Evolutionary conservation across 2,113 vertebrate genomes (phyloP).

Genomic region (Pygoscelis antarcticus): DNA sequence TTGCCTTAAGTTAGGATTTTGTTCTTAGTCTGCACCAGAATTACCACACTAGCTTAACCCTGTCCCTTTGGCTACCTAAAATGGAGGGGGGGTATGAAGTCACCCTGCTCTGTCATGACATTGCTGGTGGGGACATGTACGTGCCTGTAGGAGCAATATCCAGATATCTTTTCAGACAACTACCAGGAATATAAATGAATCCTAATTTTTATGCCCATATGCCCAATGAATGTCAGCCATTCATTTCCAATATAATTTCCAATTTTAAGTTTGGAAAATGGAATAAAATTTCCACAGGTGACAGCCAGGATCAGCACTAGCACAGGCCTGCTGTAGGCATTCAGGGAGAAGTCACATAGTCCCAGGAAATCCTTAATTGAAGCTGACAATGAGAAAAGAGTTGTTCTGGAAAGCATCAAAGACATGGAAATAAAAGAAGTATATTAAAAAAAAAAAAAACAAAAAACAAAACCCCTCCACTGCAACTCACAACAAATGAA

Average conservation of each 20-base stretch:
- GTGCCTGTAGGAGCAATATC: neutral
- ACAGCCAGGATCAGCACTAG: neutral
- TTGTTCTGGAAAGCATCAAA: slow-evolving; percentile 23
- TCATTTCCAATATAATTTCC: neutral
- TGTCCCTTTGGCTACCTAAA: neutral
- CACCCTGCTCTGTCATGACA: neutral
- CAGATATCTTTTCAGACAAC: neutral
- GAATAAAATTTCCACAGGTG: neutral
- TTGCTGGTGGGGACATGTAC: neutral
- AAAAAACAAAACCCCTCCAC: neutral
- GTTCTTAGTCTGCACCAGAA: neutral
- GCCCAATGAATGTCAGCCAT: neutral
- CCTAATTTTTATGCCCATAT: neutral
- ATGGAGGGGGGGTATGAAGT: accelerated
- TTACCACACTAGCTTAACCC: neutral
- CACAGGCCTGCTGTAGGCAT: neutral
- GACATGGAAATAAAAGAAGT: neutral
- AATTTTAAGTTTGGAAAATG: neutral
- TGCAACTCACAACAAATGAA: neutral
- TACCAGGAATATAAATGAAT: neutral
- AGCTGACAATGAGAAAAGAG: slow-evolving; percentile 1
- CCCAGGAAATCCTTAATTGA: neutral
- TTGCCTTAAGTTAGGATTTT: neutral
- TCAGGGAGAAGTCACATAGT: neutral
- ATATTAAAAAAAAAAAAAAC: neutral